A percentile compares a stretch with the other conserved stretches of the same genome.
phyloP scores from a whole-genome alignment of 2,888 invertebrate genomes.

The Mayetiola destructor region DNA sequence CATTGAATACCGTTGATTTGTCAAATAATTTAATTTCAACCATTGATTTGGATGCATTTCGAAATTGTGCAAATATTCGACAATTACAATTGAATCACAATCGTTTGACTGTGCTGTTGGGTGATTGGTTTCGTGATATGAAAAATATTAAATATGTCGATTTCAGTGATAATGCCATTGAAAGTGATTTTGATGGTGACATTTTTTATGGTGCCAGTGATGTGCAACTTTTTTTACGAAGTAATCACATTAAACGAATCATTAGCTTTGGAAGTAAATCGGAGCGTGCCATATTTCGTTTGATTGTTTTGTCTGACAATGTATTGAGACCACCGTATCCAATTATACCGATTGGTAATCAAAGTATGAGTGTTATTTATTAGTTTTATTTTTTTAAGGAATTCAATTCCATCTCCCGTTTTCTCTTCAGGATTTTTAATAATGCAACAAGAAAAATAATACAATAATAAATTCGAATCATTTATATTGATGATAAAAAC shows the following conservation, averaged over 20 bases:
- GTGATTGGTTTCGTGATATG: neutral
- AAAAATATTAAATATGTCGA: neutral
- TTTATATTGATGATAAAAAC: too few relatives aligned
- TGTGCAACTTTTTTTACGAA: neutral
- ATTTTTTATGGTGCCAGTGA: constrained; percentile 5
- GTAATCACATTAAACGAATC: neutral
- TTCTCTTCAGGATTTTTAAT: too few relatives aligned
- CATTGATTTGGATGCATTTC: neutral
- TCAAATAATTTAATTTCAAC: neutral
- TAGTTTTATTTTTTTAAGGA: too few relatives aligned
- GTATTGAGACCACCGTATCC: neutral
- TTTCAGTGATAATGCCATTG: constrained; percentile 1
- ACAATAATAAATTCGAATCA: too few relatives aligned
- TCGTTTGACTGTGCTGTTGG: neutral
- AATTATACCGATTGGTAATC: neutral
- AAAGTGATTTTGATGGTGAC: constrained; percentile 11
- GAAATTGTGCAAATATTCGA: neutral
- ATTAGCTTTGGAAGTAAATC: neutral
- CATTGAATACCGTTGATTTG: neutral
- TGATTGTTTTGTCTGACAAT: constrained; percentile 4
- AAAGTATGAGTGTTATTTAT: constrained; percentile 6
- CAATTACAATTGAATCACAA: neutral
- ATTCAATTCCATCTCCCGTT: too few relatives aligned
- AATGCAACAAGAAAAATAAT: too few relatives aligned
- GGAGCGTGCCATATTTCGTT: neutral